Evolutionary conservation across 2,113 vertebrate genomes (phyloP), one percentile per base, ranked within the genome.

Genomic region (Sialia sialis): DNA sequence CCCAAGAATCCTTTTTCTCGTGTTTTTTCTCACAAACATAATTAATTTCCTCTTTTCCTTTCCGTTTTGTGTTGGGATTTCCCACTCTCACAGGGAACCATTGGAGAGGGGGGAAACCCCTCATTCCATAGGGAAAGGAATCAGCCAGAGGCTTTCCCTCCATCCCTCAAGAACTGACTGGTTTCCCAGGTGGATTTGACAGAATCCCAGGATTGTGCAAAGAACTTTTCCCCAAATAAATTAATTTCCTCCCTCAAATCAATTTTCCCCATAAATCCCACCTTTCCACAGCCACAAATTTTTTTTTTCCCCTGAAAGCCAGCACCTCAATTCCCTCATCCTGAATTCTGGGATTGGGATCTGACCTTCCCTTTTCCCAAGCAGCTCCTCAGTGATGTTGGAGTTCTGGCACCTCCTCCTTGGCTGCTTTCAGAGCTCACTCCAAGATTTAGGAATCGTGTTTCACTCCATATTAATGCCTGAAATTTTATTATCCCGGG

Each of bases 391-490:
- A 11, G 4, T 18, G 7, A 39, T 0, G 0, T 9, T 49, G 48
- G 58, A 82, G 16, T 69, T 39, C 21, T n/a, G 7, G 22, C 62
- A 20, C 43, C 15, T 67, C 76, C n/a, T 78, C 49, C 81, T 23
- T 8, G 67, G 62, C 41, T 3, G 5, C 72, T 54, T 34, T 32
- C 29, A 38, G 58, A 62, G 23, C 49, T 3, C 16, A 0, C 13
- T 48, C 84, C 56, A 25, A 15, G 11, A 68, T 63, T 52, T 26
- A 46, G 68, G 30, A 32, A 64, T 86, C 81, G 41, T 6, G 78
- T 91, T 88, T 90, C 88, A 10, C 67, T 88, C 68, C 87, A 22
- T 67, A 51, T 87, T 84, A 75, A 82, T 89, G 69, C 93, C 94
- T 86, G 68, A 9, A 7, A 52, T 84, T 88, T 89, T 44, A 90